Evolutionary conservation across 2,113 vertebrate genomes (phyloP), one percentile per base, ranked within the genome.

Genomic region (Chlamydotis undulata): DNA sequence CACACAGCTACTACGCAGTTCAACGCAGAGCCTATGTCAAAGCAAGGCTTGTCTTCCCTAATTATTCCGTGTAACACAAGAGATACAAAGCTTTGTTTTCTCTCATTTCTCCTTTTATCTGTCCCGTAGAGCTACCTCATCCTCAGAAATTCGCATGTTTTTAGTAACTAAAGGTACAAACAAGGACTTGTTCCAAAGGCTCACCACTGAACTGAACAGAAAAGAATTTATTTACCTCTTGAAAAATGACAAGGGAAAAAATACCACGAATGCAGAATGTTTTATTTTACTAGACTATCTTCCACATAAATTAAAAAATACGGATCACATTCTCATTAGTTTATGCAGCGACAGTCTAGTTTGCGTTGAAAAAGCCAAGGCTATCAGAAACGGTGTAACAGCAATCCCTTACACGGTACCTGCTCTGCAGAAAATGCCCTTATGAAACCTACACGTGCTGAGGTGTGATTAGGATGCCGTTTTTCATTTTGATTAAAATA

Each of bases 371-470:
- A 49, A 26, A 61, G 71, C 60, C 13, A 39, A 53, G 85, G 29
- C 53, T 49, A 75, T 26, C 49, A 59, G 83, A 23, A 47, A 7
- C 43, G 26, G 39, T 57, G 65, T 5, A 63, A 7, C n/a, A 74
- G 60, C 60, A 55, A 70, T 47, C 23, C 35, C 59, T 82, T 4
- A 11, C 21, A 29, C 12, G 3, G 60, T 4, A 4, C 59, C 57
- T 61, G 83, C 80, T 89, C 3, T 91, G 93, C 87, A 89, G 70
- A 81, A 78, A 57, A 19, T 14, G 49, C 26, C 13, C 85, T 90
- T 35, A 90, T 90, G 90, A 82, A 96, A 94, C 87, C 90, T 84
- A 53, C 85, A 94, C 90, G 63, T 88, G 74, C 63, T 65, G 50
- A 79, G 83, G 76, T 56, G 53, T 76, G 67, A 88, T 86, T 57